Evolutionary conservation across 2,797 vertebrate species (phyloP).

Genomic region (Spheniscus humboldti): DNA sequence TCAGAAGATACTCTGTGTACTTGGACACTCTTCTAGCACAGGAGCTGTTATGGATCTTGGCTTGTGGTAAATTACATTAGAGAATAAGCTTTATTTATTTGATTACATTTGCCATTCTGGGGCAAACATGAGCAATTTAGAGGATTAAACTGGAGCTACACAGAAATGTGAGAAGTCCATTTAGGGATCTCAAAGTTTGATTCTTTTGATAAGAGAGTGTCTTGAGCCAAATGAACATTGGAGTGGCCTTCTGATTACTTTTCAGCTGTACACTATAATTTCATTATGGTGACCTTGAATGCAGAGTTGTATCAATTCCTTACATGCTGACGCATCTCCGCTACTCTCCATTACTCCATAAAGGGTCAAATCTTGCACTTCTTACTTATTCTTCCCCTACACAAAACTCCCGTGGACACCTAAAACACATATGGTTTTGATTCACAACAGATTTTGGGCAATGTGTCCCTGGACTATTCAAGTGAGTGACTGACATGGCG

Average conservation of each 20-base stretch:
- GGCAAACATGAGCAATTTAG: constrained; percentile 7
- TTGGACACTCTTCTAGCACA: neutral
- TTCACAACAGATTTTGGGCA: neutral
- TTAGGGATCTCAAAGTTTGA: neutral
- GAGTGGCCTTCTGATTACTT: neutral
- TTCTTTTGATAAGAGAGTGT: neutral
- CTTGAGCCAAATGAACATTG: constrained; percentile 28
- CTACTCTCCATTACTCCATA: neutral
- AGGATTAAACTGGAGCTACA: constrained; percentile 24
- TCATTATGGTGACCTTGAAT: constrained; percentile 37
- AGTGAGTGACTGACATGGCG: neutral
- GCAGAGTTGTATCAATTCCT: neutral
- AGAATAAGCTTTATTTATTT: constrained; percentile 13
- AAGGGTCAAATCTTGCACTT: neutral
- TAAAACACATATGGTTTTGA: neutral
- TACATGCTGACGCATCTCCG: neutral
- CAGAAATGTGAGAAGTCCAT: constrained; percentile 23
- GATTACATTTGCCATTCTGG: neutral
- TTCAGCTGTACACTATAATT: neutral
- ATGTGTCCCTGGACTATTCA: neutral
- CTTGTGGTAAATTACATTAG: constrained; percentile 4
- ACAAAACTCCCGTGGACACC: neutral
- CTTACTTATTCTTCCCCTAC: neutral
- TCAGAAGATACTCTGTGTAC: neutral
- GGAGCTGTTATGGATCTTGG: neutral